Evolutionary conservation across 2,113 vertebrate genomes (phyloP), one percentile per base, ranked within the genome.

Genomic region (Cottus gobio): DNA sequence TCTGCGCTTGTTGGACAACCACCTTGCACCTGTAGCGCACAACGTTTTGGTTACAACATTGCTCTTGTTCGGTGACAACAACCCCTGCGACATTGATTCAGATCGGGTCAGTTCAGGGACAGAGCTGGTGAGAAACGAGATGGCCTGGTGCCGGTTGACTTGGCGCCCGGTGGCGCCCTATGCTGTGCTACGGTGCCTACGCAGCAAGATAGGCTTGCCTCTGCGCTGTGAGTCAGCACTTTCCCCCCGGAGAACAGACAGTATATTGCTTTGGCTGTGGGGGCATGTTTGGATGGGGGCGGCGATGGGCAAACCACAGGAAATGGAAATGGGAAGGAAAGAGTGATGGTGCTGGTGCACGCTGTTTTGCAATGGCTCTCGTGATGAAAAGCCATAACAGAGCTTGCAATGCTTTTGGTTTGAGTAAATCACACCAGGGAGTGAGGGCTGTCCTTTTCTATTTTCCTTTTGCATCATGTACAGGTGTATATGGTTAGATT

Each of bases 181-280:
- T 72, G 85, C 79, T 58, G 71, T 62, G 71, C 70, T 82, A 31
- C 37, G 44, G 57, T 39, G 72, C 83, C 89, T 37, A 87, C 80
- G 68, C 76, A 20, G 75, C 76, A 71, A 71, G 39, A 89, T 74
- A 62, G 87, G 87, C 85, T 91, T 24, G 76, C 73, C 74, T 77
- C 84, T 88, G 69, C 82, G 86, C 76, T 83, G 78, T 93, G 91
- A 92, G 89, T 93, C 93, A 93, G 92, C 92, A 94, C 77, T 92
- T 89, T 89, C 12, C 56, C 56, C 5, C 5, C 18, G 10, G 77
- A 91, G 74, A 89, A 84, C 83, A 80, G 73, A 66, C 73, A 70
- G 84, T 77, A 84, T 89, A 80, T 31, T 85, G 85, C 78, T 57
- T 67, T 71, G 78, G 75, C 78, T 84, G 80, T 63, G 76, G 86